Base-by-base conservation (phyloP, 2,797 vertebrate species). In the Hipposideros larvatus region DNA sequence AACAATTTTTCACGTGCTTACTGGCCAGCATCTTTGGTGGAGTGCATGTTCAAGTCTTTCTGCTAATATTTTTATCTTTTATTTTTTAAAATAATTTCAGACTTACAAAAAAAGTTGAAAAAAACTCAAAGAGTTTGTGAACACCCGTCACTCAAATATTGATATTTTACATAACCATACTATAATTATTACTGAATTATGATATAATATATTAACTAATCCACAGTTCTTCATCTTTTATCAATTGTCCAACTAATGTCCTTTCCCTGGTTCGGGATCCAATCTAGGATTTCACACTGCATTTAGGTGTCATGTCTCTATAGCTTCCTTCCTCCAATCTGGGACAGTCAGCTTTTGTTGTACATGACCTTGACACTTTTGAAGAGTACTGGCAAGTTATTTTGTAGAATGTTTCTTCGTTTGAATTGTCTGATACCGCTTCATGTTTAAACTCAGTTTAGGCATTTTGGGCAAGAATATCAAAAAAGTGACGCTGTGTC, bases 81-180 rank as follows among this genome's bases (percentile, higher is more conserved):
- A 34, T 65, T 77, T 37, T 88, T 53, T 82, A 57, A 85, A 90
- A 70, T 84, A 71, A 90, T 61, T 84, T 77, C n/a, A 95, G 46
- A 31, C 37, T 61, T 73, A 82, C 11, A 11, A 65, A 75, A 79
- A 87, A 79, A 28, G 28, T 6, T 55, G 4, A 13, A 65, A 61
- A 61, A 43, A 26, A 16, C 13, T 65, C 48, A 78, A 2, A 57
- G 26, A 86, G 4, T 57, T 88, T 63, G 26, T n/a, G 2, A 41
- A 65, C 3, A 51, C 3, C 21, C 31, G 41, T 78, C 41, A 68
- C 2, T 43, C 19, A 63, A 18, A 85, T 37, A 61, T 16, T 75
- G 77, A 37, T 59, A 63, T 65, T 43, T 74, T 78, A 61, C 5
- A 51, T 15, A 77, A 55, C 15, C 13, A 26, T 4, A 15, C 19